These are phyloP conservation scores for Seladonia tumulorum DNA, from an alignment of 2,888 invertebrate species.

Conservation along the genomic window DNA sequence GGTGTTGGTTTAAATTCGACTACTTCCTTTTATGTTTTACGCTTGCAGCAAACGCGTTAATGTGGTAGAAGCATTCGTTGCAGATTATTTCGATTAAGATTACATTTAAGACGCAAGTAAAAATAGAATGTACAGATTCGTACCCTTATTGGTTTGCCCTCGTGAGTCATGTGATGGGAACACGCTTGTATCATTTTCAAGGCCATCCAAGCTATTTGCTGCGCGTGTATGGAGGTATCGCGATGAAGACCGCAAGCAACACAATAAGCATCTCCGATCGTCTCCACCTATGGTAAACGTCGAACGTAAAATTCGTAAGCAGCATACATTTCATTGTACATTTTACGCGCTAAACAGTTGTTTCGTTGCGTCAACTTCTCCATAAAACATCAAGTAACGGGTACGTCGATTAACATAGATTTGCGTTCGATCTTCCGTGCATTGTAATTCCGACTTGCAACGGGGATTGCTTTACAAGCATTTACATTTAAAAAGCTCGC, in stretches of 20 bases:
- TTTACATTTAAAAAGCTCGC: conserved; percentile 22
- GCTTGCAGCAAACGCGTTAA: too few species aligned
- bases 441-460: background rate
- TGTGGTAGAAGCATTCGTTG: too few species aligned
- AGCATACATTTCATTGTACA: background rate
- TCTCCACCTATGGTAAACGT: conserved; percentile 90
- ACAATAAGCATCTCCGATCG: conserved; percentile 98
- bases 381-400: background rate
- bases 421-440: background rate
- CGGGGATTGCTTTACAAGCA: background rate
- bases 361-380: background rate
- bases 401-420: background rate
- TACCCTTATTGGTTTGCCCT: conserved; percentile 96
- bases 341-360: background rate
- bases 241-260: conserved; percentile 97
- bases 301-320: conserved; percentile 76
- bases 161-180: conserved; percentile 93
- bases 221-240: conserved; percentile 94
- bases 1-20: too few species aligned
- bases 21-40: background rate
- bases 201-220: conserved; percentile 98
- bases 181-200: conserved; percentile 97
- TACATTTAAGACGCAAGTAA: background rate
- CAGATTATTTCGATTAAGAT: too few species aligned
- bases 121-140: background rate